Percentiles rank a stretch among this genome's conserved stretches.
Evolutionary conservation across 2,797 vertebrate species (phyloP).

Genomic region (Pampus argenteus): DNA sequence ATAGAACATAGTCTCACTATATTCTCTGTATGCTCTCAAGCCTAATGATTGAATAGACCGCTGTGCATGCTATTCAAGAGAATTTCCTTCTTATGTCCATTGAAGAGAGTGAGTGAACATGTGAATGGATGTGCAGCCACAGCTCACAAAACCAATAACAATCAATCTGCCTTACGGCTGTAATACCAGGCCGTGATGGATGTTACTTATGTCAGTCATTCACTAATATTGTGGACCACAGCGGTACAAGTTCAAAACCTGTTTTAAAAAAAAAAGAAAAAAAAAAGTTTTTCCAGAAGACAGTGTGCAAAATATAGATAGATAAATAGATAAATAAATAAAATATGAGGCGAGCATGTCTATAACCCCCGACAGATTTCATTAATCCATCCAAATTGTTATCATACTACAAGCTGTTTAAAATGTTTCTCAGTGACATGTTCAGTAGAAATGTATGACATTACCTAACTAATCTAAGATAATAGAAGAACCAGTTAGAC

Average conservation of each 20-base stretch:
- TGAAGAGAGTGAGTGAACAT: slow-evolving; percentile 30
- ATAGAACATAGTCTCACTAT: background rate
- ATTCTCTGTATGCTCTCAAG: slow-evolving; percentile 7
- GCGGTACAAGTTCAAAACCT: background rate
- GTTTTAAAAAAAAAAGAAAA: too few relatives aligned
- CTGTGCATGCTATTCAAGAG: slow-evolving; percentile 31
- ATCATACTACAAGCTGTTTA: background rate
- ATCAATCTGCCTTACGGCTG: slow-evolving; percentile 10
- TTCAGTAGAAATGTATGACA: background rate
- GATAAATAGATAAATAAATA: too few relatives aligned
- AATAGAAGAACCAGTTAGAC: background rate
- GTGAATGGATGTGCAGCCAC: slow-evolving; percentile 13
- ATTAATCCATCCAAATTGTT: background rate
- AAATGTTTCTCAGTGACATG: background rate
- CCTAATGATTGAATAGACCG: slow-evolving; percentile 28
- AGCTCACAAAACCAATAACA: background rate
- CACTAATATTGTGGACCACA: slow-evolving; percentile 11
- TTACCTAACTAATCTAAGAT: background rate
- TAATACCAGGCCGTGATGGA: slow-evolving; percentile 7
- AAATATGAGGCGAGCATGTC: background rate
- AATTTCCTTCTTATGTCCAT: slow-evolving; percentile 65
- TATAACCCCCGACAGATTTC: background rate
- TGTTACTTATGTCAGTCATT: slow-evolving; percentile 7
- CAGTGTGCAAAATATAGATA: background rate
- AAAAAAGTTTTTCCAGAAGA: too few relatives aligned